Base-by-base conservation (phyloP, 2,888 invertebrate genomes). In the Archips xylosteana region DNA sequence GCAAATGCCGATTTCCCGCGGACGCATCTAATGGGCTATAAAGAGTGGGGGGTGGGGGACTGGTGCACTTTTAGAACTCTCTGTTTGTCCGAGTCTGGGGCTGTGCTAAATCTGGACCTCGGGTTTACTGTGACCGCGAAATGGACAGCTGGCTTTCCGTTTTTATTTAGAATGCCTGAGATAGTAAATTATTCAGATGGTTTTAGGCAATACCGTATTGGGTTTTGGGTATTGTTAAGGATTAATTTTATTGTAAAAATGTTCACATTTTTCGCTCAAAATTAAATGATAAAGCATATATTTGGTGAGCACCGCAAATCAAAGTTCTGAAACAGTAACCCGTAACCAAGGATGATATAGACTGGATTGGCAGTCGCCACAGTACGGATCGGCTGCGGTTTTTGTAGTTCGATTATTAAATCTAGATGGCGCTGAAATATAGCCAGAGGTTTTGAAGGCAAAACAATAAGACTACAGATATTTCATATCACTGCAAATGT, bases 1-100 rank as follows among this genome's bases (percentile, higher is more conserved):
- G 94, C 93, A 94, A 94, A 94, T 94, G 91, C 89, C 89, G 91
- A 90, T 89, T 91, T 89, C 89, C 89, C 91, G 92, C 90, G 93
- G 90, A 94, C 92, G 88, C 91, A 87, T 90, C 93, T 94, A 94
- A 94, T 94, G 93, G 94, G 78, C 87, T 90, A 82, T 92, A 85
- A 84, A 84, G 86, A 85, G 83, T 75, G 81, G 83, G 79, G 78
- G 73, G 76, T 77, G 83, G 80, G 78, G 78, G 80, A 76, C 78
- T 78, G 85, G 83, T 93, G 94, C 93, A 92, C 91, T 92, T 92
- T 92, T 91, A 87, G 86, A 82, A 81, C 80, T 74, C 64, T 62
- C 72, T 59, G 39, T 45, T 54, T 70, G 69, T 69, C 49, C 15
- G 70, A 70, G 42, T 34, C 71, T 60, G 45, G 49, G 51, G 51